phyloP scores from a whole-genome alignment of 2,888 invertebrate species.

The Hemithea aestivaria region DNA sequence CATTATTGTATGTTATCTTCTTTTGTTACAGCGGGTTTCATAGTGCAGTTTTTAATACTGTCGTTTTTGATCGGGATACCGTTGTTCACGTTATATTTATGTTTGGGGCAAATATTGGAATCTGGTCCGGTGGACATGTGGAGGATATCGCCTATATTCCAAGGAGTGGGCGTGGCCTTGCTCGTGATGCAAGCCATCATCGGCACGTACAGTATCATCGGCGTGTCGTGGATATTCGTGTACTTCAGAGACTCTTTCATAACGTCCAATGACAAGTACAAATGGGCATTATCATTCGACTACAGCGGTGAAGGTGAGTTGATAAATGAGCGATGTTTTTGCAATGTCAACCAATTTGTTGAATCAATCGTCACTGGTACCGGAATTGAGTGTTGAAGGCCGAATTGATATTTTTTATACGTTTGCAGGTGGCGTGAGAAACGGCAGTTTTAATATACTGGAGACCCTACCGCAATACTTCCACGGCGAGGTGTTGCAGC shows the following conservation, averaged over 20 bases:
- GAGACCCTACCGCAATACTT: constrained; percentile 92
- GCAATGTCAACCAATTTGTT: constrained; percentile 34
- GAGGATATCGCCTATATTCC: constrained; percentile 94
- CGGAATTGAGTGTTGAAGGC: constrained; percentile 46
- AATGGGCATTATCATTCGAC: constrained; percentile 88
- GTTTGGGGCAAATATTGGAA: constrained; percentile 90
- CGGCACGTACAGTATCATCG: constrained; percentile 92
- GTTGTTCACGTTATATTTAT: constrained; percentile 89
- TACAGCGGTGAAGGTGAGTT: constrained; percentile 82
- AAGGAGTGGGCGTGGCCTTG: constrained; percentile 92
- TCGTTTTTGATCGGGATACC: constrained; percentile 91
- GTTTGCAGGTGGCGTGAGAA: constrained; percentile 50
- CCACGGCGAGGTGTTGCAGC: constrained; percentile 89
- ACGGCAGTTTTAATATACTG: constrained; percentile 65
- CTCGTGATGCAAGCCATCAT: constrained; percentile 88
- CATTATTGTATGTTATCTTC: constrained; percentile 10
- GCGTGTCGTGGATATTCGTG: constrained; percentile 94
- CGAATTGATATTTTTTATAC: constrained; percentile 27
- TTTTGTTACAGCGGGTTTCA: constrained; percentile 85
- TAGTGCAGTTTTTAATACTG: constrained; percentile 91
- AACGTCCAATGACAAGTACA: constrained; percentile 86
- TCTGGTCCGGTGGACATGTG: constrained; percentile 95
- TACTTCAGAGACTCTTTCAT: constrained; percentile 93
- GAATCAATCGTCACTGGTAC: constrained; percentile 34
- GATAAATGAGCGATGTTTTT: constrained; percentile 31